Evolutionary conservation across 2,113 vertebrate genomes (phyloP), one percentile per base, ranked within the genome.

Genomic region (Hirundichthys speculiger): DNA sequence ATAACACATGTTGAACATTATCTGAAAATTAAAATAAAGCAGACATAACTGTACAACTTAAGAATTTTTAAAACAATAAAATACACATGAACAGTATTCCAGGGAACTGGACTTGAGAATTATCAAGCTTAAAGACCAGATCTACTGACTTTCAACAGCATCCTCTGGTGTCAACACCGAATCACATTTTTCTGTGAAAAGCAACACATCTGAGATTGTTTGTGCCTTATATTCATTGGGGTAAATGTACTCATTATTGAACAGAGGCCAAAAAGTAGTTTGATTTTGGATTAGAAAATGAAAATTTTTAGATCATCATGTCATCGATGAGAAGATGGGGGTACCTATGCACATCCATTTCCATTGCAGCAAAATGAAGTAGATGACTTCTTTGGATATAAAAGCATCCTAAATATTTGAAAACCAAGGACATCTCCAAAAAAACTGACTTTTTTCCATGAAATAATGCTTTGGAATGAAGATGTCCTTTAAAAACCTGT

Each of bases 1-100:
- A 94, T 90, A 90, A 90, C 92, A 94, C 91, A 94, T 93, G 93
- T 94, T 93, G 92, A 92, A 95, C 94, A 94, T 93, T 94, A 90
- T 95, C 91, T 93, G 92, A 94, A 94, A 94, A 89, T 72, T 79
- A 89, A 92, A 90, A 89, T 82, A 84, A 92, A 86, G 65, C 76
- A 92, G 94, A 94, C 90, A 80, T 76, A 93, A 89, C 93, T 94
- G 94, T 95, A 97, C 95, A 96, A 94, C 93, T 94, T 94, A 89
- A 93, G 84, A 88, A 77, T 86, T 89, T 80, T 84, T 58, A 85
- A 89, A 87, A 86, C 52, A 85, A 88, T 54, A 47, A 83, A 54
- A 51, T 69, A 83, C 74, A 86, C 77, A 83, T 79, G 71, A 86
- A 91, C 80, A 91, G 79, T 84, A 82, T 84, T 83, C 76, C 52